Conservation (phyloP, 2,113 vertebrate species). For the Pelecanoides urinatrix region DNA sequence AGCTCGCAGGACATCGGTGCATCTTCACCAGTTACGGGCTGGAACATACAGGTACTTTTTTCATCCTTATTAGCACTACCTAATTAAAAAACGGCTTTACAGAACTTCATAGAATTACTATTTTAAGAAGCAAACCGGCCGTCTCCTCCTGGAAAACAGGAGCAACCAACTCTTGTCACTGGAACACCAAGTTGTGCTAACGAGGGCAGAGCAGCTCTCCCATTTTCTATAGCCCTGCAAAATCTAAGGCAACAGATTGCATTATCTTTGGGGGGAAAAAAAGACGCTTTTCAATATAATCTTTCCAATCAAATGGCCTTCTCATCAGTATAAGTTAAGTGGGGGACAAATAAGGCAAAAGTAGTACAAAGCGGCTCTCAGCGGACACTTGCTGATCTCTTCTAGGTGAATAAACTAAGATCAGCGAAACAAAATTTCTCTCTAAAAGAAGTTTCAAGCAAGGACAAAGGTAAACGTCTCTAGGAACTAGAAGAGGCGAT, state of each 20-base stretch:
- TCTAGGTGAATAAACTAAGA: accelerated
- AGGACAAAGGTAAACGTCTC: accelerated
- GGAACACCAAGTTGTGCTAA: background rate
- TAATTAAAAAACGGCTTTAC: background rate
- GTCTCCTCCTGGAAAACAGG: accelerated
- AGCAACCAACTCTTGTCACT: accelerated
- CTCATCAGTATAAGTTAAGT: background rate
- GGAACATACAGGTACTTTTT: background rate
- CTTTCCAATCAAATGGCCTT: background rate
- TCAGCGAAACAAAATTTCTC: accelerated
- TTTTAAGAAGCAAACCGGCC: no score
- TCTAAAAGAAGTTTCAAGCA: background rate
- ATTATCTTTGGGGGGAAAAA: accelerated
- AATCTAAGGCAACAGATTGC: accelerated
- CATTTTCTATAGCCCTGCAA: accelerated
- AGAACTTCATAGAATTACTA: background rate
- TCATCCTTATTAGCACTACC: background rate
- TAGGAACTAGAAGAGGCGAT: accelerated
- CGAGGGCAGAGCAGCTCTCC: background rate
- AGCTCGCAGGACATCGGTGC: background rate
- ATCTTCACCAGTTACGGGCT: background rate
- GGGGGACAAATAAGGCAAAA: background rate
- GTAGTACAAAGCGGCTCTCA: background rate
- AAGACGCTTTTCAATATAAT: background rate
- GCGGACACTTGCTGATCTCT: accelerated